Percentiles rank a stretch among this genome's conserved stretches.
Evolutionary conservation across 2,113 vertebrate genomes (phyloP).

Genomic region (Triplophysa dalaica): DNA sequence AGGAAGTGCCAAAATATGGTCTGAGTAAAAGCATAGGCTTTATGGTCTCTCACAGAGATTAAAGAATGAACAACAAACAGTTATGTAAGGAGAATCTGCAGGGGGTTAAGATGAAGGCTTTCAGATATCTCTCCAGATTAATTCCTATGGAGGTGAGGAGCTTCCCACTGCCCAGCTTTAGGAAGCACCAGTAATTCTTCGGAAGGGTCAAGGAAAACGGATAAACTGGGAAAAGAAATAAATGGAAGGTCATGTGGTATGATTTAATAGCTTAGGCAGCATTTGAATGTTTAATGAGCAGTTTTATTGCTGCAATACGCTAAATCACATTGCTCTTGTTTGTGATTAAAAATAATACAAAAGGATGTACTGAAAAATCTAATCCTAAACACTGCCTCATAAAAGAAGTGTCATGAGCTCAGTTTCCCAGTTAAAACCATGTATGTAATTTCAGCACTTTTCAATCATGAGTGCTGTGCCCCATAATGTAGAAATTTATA

Average conservation of each 20-base stretch:
- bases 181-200: constrained; percentile 20
- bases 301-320: background rate
- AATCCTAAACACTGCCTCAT: background rate
- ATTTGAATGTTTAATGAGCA: background rate
- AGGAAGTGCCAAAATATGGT: constrained; percentile 41
- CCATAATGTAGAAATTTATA: no score
- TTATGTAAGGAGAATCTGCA: constrained; percentile 27
- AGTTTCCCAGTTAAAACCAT: no score
- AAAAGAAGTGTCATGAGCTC: no score
- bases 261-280: background rate
- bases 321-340: background rate
- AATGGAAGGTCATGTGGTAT: background rate
- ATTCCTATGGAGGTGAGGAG: constrained; percentile 41
- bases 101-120: constrained; percentile 25
- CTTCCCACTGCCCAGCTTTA: constrained; percentile 27
- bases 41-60: constrained; percentile 44
- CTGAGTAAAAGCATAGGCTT: constrained; percentile 40
- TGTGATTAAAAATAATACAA: constrained; percentile 12
- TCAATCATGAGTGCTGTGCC: no score
- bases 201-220: background rate
- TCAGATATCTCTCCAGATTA: constrained; percentile 51
- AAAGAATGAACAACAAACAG: constrained; percentile 51
- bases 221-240: background rate
- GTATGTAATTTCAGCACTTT: no score
- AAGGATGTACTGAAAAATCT: constrained; percentile 25